Base-by-base conservation (phyloP, 2,888 invertebrate genomes). In the Drosophila pseudotakahashii region DNA sequence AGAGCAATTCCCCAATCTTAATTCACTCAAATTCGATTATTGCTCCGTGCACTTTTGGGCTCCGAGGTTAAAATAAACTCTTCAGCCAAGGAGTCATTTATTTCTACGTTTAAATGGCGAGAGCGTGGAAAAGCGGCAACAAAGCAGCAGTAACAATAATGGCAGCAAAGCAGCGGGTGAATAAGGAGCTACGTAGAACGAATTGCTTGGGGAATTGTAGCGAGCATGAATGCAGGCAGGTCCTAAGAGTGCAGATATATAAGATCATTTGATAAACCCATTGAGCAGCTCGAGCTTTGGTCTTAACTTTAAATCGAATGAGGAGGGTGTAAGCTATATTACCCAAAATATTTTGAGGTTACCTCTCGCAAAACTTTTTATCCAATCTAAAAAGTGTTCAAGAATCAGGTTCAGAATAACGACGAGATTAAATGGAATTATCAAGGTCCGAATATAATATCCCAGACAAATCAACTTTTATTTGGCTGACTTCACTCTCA, bases 1-100 rank as follows among this genome's bases (percentile, higher is more conserved):
- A 71, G 75, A 81, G 79, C 81, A 81, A 81, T 83, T 83, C 81
- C 79, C 84, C 83, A 88, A 89, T 89, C 89, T 88, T 89, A 89
- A 89, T 88, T 89, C 88, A 89, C 88, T 88, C 86, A 88, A 85
- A 88, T 88, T 88, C 88, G 89, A 89, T 89, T 88, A 89, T 86
- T 78, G 84, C 77, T 82, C 67, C 69, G 68, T 81, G 79, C 87
- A 85, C 86, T 85, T 72, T 54, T 76, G 68, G 51, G 55, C 79
- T 67, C 61, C 74, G 88, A 88, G 88, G 82, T 84, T 84, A 80
- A 84, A 88, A 85, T 79, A 82, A 85, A 85, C 88, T 85, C 85
- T 80, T 76, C 52, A 63, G 62, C 50, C 80, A 85, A 88, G 86
- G 79, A 85, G 88, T 85, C 84, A 88, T 85, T 85, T 88, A 85